phyloP scores from a whole-genome alignment of 2,797 vertebrate genomes.

The Glossophaga mutica region DNA sequence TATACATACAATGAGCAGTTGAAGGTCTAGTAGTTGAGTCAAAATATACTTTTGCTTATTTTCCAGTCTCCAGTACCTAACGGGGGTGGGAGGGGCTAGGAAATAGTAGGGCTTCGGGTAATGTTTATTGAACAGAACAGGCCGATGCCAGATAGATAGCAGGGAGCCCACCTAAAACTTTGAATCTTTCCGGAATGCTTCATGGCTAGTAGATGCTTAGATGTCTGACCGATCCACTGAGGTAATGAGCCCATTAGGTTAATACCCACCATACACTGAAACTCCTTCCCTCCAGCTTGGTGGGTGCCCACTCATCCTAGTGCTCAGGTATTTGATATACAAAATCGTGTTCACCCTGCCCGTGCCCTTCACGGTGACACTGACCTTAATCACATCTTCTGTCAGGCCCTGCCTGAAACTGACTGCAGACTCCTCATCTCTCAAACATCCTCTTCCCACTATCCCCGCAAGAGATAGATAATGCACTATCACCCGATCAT shows the following conservation, averaged over 20 bases:
- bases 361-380: accelerated
- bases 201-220: not conserved
- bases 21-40: not conserved
- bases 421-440: not conserved
- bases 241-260: not conserved
- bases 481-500: not conserved
- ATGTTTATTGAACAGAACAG: not conserved
- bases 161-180: not conserved
- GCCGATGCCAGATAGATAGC: not conserved
- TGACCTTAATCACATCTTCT: not conserved
- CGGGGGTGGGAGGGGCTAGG: not conserved
- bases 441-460: not conserved
- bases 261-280: not conserved
- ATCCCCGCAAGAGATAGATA: not conserved
- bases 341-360: not conserved
- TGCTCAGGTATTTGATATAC: not conserved
- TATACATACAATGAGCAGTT: not conserved
- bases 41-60: not conserved
- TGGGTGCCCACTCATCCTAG: not conserved
- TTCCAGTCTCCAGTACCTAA: not conserved
- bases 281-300: not conserved
- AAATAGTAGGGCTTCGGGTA: not conserved
- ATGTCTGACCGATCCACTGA: not conserved
- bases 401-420: not conserved
- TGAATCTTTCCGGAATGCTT: not conserved